Base-by-base conservation (phyloP, 2,888 invertebrate species). In the Mimachlamys varia region DNA sequence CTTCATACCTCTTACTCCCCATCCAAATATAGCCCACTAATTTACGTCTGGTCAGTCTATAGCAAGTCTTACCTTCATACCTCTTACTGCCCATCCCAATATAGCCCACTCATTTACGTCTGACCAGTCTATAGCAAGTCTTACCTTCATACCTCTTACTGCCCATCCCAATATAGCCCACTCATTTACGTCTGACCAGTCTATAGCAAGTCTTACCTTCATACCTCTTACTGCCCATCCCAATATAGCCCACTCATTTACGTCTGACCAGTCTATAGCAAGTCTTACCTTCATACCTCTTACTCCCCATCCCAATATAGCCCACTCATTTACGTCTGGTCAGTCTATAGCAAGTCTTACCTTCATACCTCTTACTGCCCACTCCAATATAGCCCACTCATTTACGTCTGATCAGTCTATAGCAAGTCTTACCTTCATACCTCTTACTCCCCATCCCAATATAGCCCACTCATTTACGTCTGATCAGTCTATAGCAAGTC, bases 261-360 rank as follows among this genome's bases (percentile, higher is more conserved):
- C 5, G n/a, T n/a, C n/a, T n/a, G n/a, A n/a, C n/a, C n/a, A n/a
- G n/a, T 76, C 22, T 76, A 58, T 10, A 58, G 22, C 22, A 58
- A 27, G 33, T 76, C 76, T 62, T 62, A 62, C 22, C 62, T 76
- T 53, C 53, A 53, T 53, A 1, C 53, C 53, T 53, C 53, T 44
- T 44, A 44, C 44, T 44, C 44, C 44, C 33, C 33, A 27, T 76
- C 76, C 76, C 17, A 76, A 10, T 58, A 15, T 33, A 76, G 33
- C 76, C 76, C 76, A 33, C 76, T 76, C 76, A 76, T 76, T 58
- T 22, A 76, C 5, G n/a, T n/a, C n/a, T n/a, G n/a, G n/a, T n/a
- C n/a, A n/a, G n/a, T 76, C 22, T 76, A 58, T 10, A 58, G 22
- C 22, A 58, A 27, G 33, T 76, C 76, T 62, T 62, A 62, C 22